phyloP scores from a whole-genome alignment of 2,888 invertebrate species.

The Drosophila setosimentum region DNA sequence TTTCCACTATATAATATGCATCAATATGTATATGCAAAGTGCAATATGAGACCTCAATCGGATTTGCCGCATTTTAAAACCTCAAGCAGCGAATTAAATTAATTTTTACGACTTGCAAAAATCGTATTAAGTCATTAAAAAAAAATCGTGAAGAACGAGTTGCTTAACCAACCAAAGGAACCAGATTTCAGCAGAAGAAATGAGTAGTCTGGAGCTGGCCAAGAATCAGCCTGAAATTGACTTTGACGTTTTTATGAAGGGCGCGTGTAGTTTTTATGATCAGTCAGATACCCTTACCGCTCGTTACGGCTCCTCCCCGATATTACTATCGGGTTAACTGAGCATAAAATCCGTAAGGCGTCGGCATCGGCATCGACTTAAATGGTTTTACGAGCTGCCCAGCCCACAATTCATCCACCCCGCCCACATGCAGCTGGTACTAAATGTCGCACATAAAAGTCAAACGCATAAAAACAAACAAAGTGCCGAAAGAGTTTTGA shows the following conservation, averaged over 20 bases:
- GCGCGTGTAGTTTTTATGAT: constrained; percentile 79
- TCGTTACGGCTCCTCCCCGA: not conserved
- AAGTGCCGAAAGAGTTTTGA: constrained; percentile 75
- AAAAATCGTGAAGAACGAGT: constrained; percentile 16
- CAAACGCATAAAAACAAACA: constrained; percentile 61
- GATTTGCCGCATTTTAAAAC: constrained; percentile 4
- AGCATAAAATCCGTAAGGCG: constrained; percentile 76
- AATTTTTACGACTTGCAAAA: constrained; percentile 60
- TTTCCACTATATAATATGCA: not conserved
- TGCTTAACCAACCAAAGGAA: not conserved
- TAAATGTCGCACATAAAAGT: constrained; percentile 72
- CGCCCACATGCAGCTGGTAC: constrained; percentile 39
- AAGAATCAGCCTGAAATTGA: constrained; percentile 59
- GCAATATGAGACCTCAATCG: constrained; percentile 1
- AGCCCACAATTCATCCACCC: not conserved
- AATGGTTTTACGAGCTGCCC: constrained; percentile 67
- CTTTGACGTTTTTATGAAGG: constrained; percentile 69
- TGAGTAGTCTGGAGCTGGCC: not conserved
- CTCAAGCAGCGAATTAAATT: constrained; percentile 66
- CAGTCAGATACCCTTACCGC: constrained; percentile 16
- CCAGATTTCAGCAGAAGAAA: not conserved
- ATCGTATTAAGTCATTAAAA: constrained; percentile 64
- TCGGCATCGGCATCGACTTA: constrained; percentile 58
- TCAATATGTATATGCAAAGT: not conserved
- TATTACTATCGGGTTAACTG: constrained; percentile 66